Percentiles rank a stretch among this genome's conserved stretches.
phyloP scores from a whole-genome alignment of 2,113 vertebrate genomes.

The Salminus brasiliensis region DNA sequence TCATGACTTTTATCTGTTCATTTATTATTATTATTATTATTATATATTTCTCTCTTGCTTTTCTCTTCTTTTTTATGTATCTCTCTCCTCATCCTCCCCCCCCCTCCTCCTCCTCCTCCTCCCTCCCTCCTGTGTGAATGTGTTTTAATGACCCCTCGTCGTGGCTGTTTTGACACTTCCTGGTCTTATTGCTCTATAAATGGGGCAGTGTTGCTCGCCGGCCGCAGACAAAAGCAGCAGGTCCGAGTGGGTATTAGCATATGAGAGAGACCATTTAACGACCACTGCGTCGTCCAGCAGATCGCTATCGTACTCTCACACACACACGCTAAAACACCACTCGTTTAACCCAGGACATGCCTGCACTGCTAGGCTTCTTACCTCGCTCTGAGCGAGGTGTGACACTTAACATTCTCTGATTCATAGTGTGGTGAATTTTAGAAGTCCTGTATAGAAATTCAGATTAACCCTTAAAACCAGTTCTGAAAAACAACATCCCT shows the following conservation, averaged over 20 bases:
- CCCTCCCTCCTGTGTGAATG: constrained; percentile 70
- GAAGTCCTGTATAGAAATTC: no score
- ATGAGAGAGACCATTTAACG: constrained; percentile 40
- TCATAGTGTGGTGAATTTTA: not conserved
- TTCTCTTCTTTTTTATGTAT: not conserved
- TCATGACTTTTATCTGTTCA: no score
- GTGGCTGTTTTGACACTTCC: constrained; percentile 81
- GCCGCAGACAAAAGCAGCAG: constrained; percentile 79
- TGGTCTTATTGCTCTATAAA: constrained; percentile 86
- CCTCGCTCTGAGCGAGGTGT: constrained; percentile 9
- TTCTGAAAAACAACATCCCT: not conserved
- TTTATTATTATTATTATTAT: no score
- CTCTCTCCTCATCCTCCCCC: not conserved
- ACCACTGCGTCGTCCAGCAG: constrained; percentile 24
- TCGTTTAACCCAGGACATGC: constrained; percentile 27
- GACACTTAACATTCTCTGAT: not conserved
- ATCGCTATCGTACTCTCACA: constrained; percentile 43
- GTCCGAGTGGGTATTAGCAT: constrained; percentile 35
- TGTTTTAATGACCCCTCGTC: constrained; percentile 81
- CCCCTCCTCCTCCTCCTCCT: constrained; percentile 71
- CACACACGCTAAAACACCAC: constrained; percentile 36
- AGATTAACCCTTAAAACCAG: no score
- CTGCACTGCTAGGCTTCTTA: constrained; percentile 39
- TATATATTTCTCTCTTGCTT: no score
- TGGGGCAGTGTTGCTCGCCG: constrained; percentile 81